A percentile compares a stretch with the other conserved stretches of the same genome.
Conservation (phyloP, 2,113 vertebrate genomes). For the Pomatostomus ruficeps region DNA sequence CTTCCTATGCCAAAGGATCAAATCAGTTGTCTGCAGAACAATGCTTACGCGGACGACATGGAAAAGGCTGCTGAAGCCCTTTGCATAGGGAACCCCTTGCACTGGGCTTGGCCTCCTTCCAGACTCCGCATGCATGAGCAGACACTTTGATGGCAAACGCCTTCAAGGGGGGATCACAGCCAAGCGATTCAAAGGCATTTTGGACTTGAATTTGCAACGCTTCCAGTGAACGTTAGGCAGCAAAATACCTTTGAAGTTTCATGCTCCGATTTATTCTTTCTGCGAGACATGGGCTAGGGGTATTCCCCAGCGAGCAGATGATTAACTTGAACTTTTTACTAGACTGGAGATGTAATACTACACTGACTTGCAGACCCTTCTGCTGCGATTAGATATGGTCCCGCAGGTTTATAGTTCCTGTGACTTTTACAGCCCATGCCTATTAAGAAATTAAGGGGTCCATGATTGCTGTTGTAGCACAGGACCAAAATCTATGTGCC, state of each 20-base stretch:
- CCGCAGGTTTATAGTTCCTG: not conserved
- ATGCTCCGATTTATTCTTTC: not conserved
- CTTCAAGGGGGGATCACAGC: not conserved
- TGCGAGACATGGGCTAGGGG: not conserved
- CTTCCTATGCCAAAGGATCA: constrained; percentile 49
- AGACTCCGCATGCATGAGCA: not conserved
- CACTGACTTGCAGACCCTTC: not conserved
- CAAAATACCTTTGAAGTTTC: not conserved
- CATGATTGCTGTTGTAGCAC: not conserved
- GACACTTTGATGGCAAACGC: not conserved
- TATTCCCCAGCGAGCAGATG: not conserved
- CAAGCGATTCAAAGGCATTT: not conserved
- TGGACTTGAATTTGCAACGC: not conserved
- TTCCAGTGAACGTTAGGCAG: not conserved
- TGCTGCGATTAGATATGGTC: not conserved
- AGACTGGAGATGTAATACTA: not conserved
- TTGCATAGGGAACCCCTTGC: not conserved
- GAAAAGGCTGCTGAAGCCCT: not conserved
- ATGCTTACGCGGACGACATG: accelerated
- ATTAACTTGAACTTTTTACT: constrained; percentile 2
- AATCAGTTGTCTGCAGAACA: constrained; percentile 38
- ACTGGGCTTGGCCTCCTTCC: not conserved
- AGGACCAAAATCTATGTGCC: not conserved
- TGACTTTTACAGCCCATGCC: not conserved
- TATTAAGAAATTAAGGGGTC: not conserved